A percentile compares a stretch with the other conserved stretches of the same genome.
phyloP scores from a whole-genome alignment of 2,113 vertebrate genomes.

The Orthonyx spaldingii region DNA sequence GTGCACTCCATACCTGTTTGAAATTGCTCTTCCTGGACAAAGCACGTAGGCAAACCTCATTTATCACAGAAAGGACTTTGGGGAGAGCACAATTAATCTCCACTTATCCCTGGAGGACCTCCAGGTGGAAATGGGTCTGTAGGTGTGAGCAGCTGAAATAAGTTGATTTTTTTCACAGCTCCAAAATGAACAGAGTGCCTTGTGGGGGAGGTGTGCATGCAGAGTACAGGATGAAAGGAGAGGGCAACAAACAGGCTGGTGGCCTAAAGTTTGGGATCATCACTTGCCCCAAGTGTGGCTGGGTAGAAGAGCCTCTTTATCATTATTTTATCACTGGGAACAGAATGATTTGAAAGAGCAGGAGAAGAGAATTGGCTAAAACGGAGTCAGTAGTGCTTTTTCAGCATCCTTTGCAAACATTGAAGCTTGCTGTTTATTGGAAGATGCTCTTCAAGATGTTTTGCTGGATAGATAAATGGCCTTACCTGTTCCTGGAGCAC shows the following conservation, averaged over 20 bases:
- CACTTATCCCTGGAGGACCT: not conserved
- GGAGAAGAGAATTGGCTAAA: not conserved
- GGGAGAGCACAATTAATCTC: conserved; percentile 29
- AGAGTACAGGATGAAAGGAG: not conserved
- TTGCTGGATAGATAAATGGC: not conserved
- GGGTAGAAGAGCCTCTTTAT: not conserved
- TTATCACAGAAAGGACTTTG: not conserved
- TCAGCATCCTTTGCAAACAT: not conserved
- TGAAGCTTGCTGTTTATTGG: not conserved
- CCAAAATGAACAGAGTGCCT: not conserved
- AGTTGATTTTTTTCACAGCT: not conserved
- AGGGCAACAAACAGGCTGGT: not conserved
- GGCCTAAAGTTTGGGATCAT: not conserved
- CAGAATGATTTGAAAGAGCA: not conserved
- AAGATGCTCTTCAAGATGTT: not conserved
- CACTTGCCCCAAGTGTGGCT: not conserved
- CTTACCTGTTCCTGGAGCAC: not conserved
- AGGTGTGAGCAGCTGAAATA: conserved; percentile 31
- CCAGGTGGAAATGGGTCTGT: not conserved
- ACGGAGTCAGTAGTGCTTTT: not conserved
- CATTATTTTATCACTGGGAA: not conserved
- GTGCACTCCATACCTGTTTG: not conserved
- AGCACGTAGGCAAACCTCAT: not conserved
- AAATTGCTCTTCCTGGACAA: not conserved
- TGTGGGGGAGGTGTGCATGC: not conserved